Evolutionary conservation across 2,888 invertebrate species (phyloP), one percentile per base, ranked within the genome.

Genomic region (Nebria brevicollis): DNA sequence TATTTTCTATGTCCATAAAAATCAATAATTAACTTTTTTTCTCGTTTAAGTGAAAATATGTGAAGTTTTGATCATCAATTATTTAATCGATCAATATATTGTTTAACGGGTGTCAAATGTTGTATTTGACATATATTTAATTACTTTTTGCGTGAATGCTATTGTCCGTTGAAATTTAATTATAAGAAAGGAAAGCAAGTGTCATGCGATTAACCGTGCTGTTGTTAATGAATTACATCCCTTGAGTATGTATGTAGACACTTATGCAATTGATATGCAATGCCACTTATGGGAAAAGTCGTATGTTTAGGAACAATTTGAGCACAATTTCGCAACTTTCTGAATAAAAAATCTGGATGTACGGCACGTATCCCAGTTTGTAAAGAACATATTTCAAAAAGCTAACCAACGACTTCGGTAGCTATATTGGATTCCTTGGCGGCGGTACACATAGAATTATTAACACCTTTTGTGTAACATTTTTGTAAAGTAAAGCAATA

Each of bases 101-200:
- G 65, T 77, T 77, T 73, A 77, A 72, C 72, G 77, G 66, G 26
- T 77, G 77, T 65, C 72, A 73, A 73, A 77, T 77, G 10, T 77
- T 73, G 72, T 72, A 43, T 65, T 73, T 65, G 64, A 77, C 77
- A 77, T 65, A 72, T 65, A 70, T 72, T 77, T 77, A 77, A 77
- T 77, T 77, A 77, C 73, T 77, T 77, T 77, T 73, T 77, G 34
- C 64, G 1, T n/a, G 34, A 25, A n/a, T 66, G 66, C 15, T 66
- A 25, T n/a, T 73, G 77, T 77, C 73, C 73, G 72, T 77, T 43
- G 64, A 73, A 72, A 77, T 77, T 72, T 77, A 77, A 77, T 77
- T 66, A 66, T 25, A 66, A 5, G 34, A 34, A 5, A 34, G 5
- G 34, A 2, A 34, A 34, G 34, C 34, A 5, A 34, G 34, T 34